phyloP scores from a whole-genome alignment of 2,113 vertebrate species.

The Malurus melanocephalus region DNA sequence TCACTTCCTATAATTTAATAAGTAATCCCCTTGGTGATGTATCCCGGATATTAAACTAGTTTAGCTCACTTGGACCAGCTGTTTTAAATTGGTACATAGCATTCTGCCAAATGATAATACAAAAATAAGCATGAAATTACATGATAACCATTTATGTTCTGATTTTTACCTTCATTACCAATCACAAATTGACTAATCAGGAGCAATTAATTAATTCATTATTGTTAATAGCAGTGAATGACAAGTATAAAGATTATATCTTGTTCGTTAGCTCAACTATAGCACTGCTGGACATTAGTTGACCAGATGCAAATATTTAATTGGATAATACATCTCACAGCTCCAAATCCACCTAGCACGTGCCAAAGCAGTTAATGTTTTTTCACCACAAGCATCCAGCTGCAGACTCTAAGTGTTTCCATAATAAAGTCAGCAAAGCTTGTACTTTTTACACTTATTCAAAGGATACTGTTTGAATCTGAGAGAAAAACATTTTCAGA shows the following conservation, averaged over 20 bases:
- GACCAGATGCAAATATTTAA: neutral
- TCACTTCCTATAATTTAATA: constrained; percentile 70
- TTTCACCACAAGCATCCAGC: neutral
- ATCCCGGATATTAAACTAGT: constrained; percentile 71
- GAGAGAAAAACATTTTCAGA: neutral
- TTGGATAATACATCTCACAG: neutral
- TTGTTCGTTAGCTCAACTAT: neutral
- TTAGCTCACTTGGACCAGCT: constrained; percentile 63
- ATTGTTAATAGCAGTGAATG: neutral
- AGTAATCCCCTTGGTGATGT: constrained; percentile 66
- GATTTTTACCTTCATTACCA: neutral
- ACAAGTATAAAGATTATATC: neutral
- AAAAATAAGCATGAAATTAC: constrained; percentile 31
- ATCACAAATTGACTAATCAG: neutral
- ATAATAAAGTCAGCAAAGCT: neutral
- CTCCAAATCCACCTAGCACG: neutral
- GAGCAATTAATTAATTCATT: neutral
- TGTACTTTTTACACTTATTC: neutral
- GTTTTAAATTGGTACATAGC: constrained; percentile 65
- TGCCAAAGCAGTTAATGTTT: constrained; percentile 5
- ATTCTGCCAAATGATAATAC: constrained; percentile 58
- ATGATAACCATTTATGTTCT: neutral
- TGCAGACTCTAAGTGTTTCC: neutral
- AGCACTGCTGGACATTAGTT: neutral
- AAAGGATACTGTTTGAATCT: neutral